Percentiles rank a stretch among this genome's conserved stretches.
These are phyloP conservation scores for Dendrocincla tyrannina DNA, from an alignment of 2,797 vertebrate species.

Conservation along the genomic window DNA sequence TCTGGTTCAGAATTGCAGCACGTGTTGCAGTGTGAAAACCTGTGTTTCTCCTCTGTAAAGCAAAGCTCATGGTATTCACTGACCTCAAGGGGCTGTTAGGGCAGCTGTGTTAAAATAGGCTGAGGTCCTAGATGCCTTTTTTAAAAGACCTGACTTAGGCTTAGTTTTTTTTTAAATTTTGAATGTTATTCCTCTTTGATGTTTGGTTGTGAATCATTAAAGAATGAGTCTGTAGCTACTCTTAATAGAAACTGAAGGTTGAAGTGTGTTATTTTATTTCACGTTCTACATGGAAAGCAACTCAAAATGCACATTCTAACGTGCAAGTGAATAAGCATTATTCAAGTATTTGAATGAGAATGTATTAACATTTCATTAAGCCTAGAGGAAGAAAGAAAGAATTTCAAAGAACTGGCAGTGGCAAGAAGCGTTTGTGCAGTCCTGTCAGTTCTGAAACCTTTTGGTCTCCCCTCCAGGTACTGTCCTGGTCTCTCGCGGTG, in stretches of 20 bases:
- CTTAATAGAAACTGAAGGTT: not conserved
- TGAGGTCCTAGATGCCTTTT: constrained; percentile 2
- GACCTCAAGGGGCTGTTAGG: not conserved
- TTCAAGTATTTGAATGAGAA: not conserved
- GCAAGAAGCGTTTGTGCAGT: not conserved
- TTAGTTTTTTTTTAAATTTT: not conserved
- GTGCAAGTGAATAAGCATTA: not conserved
- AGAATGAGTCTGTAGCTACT: constrained; percentile 7
- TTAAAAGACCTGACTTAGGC: not conserved
- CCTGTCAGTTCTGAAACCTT: not conserved
- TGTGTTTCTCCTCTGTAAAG: not conserved
- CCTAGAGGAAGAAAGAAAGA: not conserved
- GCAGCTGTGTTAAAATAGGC: not conserved
- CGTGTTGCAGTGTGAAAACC: not conserved
- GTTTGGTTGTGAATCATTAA: constrained; percentile 53
- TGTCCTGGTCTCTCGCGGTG: accelerated
- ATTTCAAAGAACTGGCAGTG: not conserved
- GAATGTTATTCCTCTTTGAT: constrained; percentile 37
- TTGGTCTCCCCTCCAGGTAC: too few species aligned
- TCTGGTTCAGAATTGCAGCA: not conserved
- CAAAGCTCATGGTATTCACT: not conserved
- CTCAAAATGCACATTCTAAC: not conserved
- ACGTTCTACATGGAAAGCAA: not conserved
- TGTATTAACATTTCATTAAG: not conserved
- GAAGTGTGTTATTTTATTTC: not conserved